Evolutionary conservation across 1,140 invertebrate species (phyloP), one percentile per base, ranked within the genome.

Genomic region (Conus ventricosus): DNA sequence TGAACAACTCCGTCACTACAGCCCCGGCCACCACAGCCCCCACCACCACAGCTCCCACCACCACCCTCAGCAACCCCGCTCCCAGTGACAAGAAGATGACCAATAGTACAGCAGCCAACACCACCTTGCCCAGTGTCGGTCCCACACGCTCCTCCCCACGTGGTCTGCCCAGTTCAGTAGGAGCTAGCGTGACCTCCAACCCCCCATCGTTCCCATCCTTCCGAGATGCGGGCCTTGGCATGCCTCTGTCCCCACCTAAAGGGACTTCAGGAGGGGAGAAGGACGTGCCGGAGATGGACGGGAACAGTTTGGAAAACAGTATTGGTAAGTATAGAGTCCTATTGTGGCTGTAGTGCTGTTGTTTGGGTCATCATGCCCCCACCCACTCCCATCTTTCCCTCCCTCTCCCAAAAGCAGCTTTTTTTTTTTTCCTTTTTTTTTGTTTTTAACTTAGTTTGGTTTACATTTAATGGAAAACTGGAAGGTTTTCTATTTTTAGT

Each of bases 181-280:
- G 67, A 7, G 63, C 27, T 20, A 71, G 67, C 67, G 5, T 25
- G 27, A 27, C n/a, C 11, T 15, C 85, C 11, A 54, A 53, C 10
- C 85, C 85, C 15, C 85, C 85, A 20, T 82, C 80, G 23, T 82
- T 57, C 60, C 81, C 81, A 0, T 63, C 88, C 51, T 51, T 60
- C 25, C 20, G 15, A 7, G 80, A 85, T n/a, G 85, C 83, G 15
- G 54, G 81, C 27, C 53, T 84, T 10, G 75, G 85, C 55, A 27
- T 90, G 85, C 88, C 91, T 78, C 75, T 90, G 88, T 39, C 90
- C 80, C 81, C 92, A 90, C 15, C 92, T 91, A 84, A 89, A 88
- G 55, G 90, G 91, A 71, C 90, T 90, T 60, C 57, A 11, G 57
- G 57, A 15, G 8, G 8, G 15, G 67, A 90, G 92, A 11, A 91